Evolutionary conservation across 1,140 invertebrate genomes (phyloP), one percentile per base, ranked within the genome.

Genomic region (Physella acuta): DNA sequence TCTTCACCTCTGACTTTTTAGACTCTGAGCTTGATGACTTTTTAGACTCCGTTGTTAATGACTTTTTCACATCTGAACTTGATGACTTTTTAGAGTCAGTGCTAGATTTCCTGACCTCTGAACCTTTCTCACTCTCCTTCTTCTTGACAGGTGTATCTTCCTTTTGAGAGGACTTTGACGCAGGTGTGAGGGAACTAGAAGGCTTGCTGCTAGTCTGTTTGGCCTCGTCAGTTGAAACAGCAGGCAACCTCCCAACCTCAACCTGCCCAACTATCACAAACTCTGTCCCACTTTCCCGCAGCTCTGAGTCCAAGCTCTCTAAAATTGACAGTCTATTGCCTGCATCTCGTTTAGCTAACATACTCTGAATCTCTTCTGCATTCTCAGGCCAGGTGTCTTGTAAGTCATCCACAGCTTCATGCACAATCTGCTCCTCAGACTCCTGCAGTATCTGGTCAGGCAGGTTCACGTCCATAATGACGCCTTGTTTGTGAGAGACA

Each of bases 241-340:
- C 24, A 17, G n/a, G 3, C 16, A 5, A 24, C 30, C 61, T 64
- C 16, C 49, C 53, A 16, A 60, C 70, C 49, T 65, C 64, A 20
- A 59, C 55, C 31, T 67, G 55, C n/a, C 62, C 70, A 49, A 61
- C 67, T 4, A 61, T 69, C n/a, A 49, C 26, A 34, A 69, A 65
- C n/a, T 60, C 55, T 34, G 55, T 49, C 14, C 62, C 62, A 51
- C 39, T 49, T 26, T 63, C 62, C 26, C 63, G 53, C 62, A 67
- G 36, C 30, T 71, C 62, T 39, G 62, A 31, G 26, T 63, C 34
- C 44, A 60, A 30, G 30, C 63, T 71, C 53, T 59, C 62, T 33
- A 60, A 24, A 36, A 55, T 66, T 4, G 26, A 33, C 16, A 14
- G 17, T n/a, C 51, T 39, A 16, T 26, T 17, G 17, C 16, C 53